Evolutionary conservation across 2,797 vertebrate species (phyloP).

Genomic region (Emydoidea blandingii): DNA sequence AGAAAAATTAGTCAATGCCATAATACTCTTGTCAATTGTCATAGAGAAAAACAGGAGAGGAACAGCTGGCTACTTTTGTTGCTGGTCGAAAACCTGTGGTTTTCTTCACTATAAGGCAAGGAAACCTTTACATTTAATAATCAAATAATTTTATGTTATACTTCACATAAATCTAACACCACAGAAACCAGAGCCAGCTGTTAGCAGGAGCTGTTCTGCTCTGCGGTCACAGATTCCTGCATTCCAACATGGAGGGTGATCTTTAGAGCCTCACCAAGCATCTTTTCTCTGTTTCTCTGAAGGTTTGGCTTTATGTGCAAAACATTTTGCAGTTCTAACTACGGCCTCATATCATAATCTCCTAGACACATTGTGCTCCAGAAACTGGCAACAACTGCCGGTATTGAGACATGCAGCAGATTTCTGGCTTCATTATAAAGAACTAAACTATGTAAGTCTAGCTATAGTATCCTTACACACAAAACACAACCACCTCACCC

Average conservation of each 20-base stretch:
- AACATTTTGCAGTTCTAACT: neutral
- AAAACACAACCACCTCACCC: neutral
- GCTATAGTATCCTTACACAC: neutral
- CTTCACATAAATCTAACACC: neutral
- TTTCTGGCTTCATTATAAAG: constrained; percentile 40
- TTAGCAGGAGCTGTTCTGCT: neutral
- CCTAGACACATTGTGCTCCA: neutral
- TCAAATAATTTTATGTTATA: constrained; percentile 21
- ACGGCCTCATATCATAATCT: neutral
- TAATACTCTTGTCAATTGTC: constrained; percentile 2
- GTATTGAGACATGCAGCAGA: constrained; percentile 14
- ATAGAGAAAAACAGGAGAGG: constrained; percentile 26
- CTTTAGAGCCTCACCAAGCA: neutral
- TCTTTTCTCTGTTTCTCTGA: neutral
- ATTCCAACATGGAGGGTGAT: neutral
- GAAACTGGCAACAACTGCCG: constrained; percentile 29
- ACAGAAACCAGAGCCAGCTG: constrained; percentile 16
- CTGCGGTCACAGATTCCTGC: neutral
- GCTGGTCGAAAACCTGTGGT: constrained; percentile 35
- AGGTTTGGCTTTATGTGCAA: neutral
- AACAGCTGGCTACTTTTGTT: constrained; percentile 60
- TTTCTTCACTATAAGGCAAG: constrained; percentile 11
- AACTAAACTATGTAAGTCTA: neutral
- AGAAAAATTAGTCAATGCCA: constrained; percentile 27
- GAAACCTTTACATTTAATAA: constrained; percentile 19